Evolutionary conservation across 92 coral and sea anemone species (phyloP).

Genomic region (Actinostola sp.): DNA sequence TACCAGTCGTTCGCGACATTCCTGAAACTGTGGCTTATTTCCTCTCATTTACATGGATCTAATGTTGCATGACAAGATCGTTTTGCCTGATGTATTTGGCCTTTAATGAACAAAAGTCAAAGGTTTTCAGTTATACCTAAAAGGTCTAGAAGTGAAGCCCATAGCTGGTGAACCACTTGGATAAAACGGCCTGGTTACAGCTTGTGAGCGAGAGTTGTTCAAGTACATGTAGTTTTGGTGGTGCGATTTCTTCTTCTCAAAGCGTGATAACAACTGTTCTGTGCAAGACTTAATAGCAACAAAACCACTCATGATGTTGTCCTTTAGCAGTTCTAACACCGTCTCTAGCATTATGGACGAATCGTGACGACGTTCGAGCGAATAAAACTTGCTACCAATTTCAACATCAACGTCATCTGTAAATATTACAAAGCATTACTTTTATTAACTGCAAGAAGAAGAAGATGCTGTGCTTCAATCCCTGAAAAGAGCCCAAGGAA

Average conservation of each 20-base stretch:
- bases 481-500: too few species aligned
- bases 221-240: too few species aligned
- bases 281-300: slow-evolving; percentile 65
- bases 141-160: slow-evolving; percentile 80
- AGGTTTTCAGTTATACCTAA: slow-evolving; percentile 47
- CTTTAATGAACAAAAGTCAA: neutral
- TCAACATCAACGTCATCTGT: slow-evolving; percentile 64
- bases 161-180: slow-evolving; percentile 52
- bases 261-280: slow-evolving; percentile 50
- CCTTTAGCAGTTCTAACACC: slow-evolving; percentile 59
- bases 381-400: slow-evolving; percentile 32
- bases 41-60: neutral
- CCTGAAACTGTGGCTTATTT: too few species aligned
- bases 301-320: slow-evolving; percentile 65
- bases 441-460: too few species aligned
- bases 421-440: neutral
- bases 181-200: slow-evolving; percentile 10
- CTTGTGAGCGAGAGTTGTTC: too few species aligned
- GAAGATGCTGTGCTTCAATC: neutral
- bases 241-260: slow-evolving; percentile 10
- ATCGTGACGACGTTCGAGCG: too few species aligned
- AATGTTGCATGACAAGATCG: neutral
- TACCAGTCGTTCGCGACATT: too few species aligned
- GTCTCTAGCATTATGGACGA: slow-evolving; percentile 59
- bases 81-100: too few species aligned